phyloP scores from a whole-genome alignment of 2,113 vertebrate genomes.

The Anas platyrhynchos region DNA sequence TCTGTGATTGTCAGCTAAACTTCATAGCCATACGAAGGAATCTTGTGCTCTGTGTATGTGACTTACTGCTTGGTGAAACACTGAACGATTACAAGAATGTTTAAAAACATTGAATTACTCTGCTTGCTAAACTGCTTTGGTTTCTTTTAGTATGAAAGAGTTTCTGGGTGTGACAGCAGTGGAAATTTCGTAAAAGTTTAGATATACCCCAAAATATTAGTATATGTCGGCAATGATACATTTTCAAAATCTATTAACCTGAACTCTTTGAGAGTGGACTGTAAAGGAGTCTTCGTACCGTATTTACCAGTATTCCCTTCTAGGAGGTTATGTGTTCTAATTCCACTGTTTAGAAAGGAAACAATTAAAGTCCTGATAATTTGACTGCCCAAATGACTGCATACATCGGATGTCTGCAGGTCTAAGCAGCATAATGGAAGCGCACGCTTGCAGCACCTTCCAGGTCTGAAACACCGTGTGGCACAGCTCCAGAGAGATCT shows the following conservation, averaged over 20 bases:
- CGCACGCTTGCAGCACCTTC: not conserved
- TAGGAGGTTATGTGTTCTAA: not conserved
- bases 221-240: not conserved
- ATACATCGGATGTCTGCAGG: not conserved
- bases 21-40: not conserved
- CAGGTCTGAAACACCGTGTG: not conserved
- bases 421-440: not conserved
- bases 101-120: not conserved
- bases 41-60: not conserved
- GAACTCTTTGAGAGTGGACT: not conserved
- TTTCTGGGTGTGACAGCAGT: not conserved
- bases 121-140: not conserved
- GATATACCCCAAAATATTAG: not conserved
- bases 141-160: not conserved
- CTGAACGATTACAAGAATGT: not conserved
- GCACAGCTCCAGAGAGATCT: conserved; percentile 7
- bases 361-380: not conserved
- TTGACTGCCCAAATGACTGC: not conserved
- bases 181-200: not conserved
- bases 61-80: not conserved
- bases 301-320: not conserved
- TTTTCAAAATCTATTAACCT: not conserved
- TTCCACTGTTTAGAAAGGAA: not conserved
- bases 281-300: not conserved
- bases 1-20: not conserved